Evolutionary conservation across 2,888 invertebrate genomes (phyloP).

Genomic region (Scaeva pyrastri): DNA sequence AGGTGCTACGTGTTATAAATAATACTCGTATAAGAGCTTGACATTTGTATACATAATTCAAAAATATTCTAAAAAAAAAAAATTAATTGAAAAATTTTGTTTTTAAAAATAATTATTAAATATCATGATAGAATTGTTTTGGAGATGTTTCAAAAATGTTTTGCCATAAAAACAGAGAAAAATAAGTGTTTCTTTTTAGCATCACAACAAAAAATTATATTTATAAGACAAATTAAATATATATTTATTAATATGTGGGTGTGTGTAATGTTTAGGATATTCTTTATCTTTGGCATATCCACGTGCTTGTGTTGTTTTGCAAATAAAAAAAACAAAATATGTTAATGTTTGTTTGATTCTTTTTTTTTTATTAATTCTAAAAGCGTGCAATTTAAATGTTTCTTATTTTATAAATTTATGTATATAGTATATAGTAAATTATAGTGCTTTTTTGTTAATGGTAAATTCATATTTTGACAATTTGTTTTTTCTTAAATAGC

Average conservation of each 20-base stretch:
- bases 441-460: background rate
- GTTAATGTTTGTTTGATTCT: no score
- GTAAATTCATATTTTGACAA: background rate
- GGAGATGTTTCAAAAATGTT: slow-evolving; percentile 20
- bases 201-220: slow-evolving; percentile 1
- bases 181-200: background rate
- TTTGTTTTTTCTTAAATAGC: background rate
- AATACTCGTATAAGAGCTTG: background rate
- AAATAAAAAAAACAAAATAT: slow-evolving; percentile 2
- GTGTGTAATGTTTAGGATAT: background rate
- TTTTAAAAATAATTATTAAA: slow-evolving; percentile 31
- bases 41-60: slow-evolving; percentile 31
- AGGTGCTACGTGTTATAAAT: slow-evolving; percentile 36
- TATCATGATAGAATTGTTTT: slow-evolving; percentile 18
- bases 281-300: background rate
- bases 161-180: background rate
- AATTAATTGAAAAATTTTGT: slow-evolving; percentile 44
- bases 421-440: no score
- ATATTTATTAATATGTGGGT: background rate
- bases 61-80: slow-evolving; percentile 25
- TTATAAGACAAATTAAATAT: background rate
- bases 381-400: background rate
- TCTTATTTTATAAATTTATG: no score
- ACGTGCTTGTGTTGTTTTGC: slow-evolving; percentile 11
- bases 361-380: no score